phyloP scores from a whole-genome alignment of 2,888 invertebrate genomes.

The Tenthredo scrophulariae region DNA sequence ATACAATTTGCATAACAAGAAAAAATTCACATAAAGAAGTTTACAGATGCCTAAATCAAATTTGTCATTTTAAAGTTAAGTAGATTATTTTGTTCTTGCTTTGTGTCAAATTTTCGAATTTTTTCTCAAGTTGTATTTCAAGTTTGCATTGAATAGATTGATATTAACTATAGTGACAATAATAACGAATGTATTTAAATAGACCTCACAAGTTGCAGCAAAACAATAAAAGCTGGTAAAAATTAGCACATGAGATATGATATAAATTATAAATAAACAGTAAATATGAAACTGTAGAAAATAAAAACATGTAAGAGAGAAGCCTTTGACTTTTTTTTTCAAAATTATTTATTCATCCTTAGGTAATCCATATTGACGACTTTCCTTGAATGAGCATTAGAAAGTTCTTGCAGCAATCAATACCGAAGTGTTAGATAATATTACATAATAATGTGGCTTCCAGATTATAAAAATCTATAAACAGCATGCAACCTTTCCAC shows the following conservation, averaged over 20 bases:
- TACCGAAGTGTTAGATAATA: background rate
- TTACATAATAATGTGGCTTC: constrained; percentile 26
- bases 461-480: constrained; percentile 20
- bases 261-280: background rate
- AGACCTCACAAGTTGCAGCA: background rate
- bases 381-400: constrained; percentile 8
- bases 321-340: background rate
- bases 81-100: background rate
- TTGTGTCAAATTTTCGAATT: background rate
- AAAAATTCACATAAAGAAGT: background rate
- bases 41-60: background rate
- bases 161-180: background rate
- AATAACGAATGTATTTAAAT: background rate
- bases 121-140: background rate
- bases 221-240: background rate
- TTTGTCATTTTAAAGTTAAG: background rate
- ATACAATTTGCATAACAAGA: background rate
- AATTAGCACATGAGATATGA: background rate
- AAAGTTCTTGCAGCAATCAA: constrained; percentile 11
- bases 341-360: background rate
- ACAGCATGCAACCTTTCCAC: constrained; percentile 24
- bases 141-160: background rate
- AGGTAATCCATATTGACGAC: background rate
- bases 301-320: background rate
- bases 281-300: background rate